Evolutionary conservation across 1,140 invertebrate species (phyloP), one percentile per base, ranked within the genome.

Genomic region (Lineus longissimus): DNA sequence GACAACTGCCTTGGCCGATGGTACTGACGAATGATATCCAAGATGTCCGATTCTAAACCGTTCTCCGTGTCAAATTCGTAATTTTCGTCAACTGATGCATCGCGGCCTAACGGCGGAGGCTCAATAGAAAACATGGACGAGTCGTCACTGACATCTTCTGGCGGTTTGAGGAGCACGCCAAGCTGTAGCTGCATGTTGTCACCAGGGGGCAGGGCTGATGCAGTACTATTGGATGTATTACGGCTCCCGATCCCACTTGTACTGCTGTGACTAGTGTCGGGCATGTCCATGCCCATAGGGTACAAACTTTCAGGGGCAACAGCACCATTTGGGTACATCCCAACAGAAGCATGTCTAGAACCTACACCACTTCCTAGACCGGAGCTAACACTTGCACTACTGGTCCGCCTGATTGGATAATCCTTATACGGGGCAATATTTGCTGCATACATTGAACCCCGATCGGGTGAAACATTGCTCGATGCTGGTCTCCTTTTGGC

Each of bases 51-150:
- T 64, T 79, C 80, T 22, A 77, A 64, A 56, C 77, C 77, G 63
- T 75, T 72, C 54, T 76, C 66, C 13, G 81, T 88, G 80, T 95
- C 92, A 83, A 95, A 96, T 81, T 96, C 94, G 81, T 96, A 97
- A 79, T 96, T 94, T 54, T 92, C 93, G 80, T 96, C 94, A 43
- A 94, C 93, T 72, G 92, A 94, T 59, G 90, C 87, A 80, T 94
- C 92, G 13, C 89, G 73, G 70, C 66, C 55, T 61, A 47, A 51
- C 29, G 61, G 54, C 62, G 17, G 51, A 59, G 66, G 70, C 66
- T 63, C 62, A 66, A 65, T 55, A 68, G 33, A 36, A 15, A 36
- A 68, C 29, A 64, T 68, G 25, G 68, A 68, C 22, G 67, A 73
- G 55, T 77, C 74, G 58, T 73, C 65, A 61, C 71, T 75, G 1